These are phyloP conservation scores for Dipodomys ordii DNA, from an alignment of 2,113 vertebrate genomes.

Conservation along the genomic window DNA sequence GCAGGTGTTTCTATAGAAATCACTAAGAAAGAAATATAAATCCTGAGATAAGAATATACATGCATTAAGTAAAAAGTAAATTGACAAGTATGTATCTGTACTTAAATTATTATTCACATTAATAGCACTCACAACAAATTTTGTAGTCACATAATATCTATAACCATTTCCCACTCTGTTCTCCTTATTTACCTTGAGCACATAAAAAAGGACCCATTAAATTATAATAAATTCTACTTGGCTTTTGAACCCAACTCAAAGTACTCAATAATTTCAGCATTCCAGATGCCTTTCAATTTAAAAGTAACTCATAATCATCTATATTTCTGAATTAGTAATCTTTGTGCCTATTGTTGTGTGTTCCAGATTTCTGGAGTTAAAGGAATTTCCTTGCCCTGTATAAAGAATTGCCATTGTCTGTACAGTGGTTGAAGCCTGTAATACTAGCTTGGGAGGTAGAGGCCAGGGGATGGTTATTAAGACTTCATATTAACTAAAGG, in stretches of 20 bases:
- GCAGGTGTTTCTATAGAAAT: background rate
- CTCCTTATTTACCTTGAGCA: background rate
- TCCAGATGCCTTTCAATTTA: background rate
- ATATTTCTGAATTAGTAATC: background rate
- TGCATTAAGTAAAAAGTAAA: background rate
- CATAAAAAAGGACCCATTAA: too few species aligned
- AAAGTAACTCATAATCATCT: background rate
- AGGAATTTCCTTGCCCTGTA: background rate
- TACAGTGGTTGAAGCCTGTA: too few species aligned
- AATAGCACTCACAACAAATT: background rate
- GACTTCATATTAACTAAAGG: too few species aligned
- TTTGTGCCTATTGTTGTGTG: background rate
- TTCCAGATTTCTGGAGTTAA: background rate
- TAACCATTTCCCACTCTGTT: background rate
- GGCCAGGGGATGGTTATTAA: too few species aligned
- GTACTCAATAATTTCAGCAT: background rate
- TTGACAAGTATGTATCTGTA: background rate
- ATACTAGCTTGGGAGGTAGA: too few species aligned
- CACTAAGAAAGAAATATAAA: background rate
- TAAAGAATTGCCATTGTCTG: background rate
- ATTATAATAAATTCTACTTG: background rate
- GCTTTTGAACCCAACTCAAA: background rate
- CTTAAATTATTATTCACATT: background rate
- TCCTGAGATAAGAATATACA: background rate
- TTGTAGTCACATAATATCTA: background rate